Percentiles rank a stretch among this genome's conserved stretches.
Evolutionary conservation across 2,113 vertebrate species (phyloP).

Genomic region (Amblyopsis rosae): DNA sequence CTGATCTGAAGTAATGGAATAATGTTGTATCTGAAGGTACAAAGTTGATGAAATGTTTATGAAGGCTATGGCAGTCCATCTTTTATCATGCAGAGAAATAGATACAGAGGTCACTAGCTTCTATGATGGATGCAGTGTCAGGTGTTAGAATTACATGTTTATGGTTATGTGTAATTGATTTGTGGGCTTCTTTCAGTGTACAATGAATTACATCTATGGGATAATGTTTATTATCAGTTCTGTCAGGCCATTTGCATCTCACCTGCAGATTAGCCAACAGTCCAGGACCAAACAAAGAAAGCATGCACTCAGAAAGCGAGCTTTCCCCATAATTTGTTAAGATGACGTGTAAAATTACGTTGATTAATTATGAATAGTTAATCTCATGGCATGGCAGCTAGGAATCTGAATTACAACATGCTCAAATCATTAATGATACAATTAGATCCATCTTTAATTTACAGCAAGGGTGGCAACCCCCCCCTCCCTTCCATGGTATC

Average conservation of each 20-base stretch:
- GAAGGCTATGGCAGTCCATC: not conserved
- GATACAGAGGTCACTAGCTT: constrained; percentile 19
- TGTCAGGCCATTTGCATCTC: not conserved
- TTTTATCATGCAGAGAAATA: constrained; percentile 9
- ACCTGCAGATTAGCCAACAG: constrained; percentile 18
- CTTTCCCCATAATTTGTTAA: constrained; percentile 64
- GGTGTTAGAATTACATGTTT: constrained; percentile 28
- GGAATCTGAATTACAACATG: constrained; percentile 64
- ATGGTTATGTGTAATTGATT: no score
- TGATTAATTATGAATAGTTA: constrained; percentile 71
- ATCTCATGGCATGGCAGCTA: constrained; percentile 67
- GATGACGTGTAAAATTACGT: constrained; percentile 50
- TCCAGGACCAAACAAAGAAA: constrained; percentile 7
- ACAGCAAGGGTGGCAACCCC: constrained; percentile 26
- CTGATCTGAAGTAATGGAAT: no score
- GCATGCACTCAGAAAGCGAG: constrained; percentile 9
- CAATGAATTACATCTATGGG: not conserved
- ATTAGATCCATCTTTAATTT: constrained; percentile 60
- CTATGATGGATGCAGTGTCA: constrained; percentile 9
- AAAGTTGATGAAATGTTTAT: not conserved
- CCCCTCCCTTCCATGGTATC: not conserved
- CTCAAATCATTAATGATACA: constrained; percentile 62
- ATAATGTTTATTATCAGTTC: not conserved
- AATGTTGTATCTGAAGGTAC: no score
- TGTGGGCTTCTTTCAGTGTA: not conserved